Evolutionary conservation across 2,888 invertebrate species (phyloP), one percentile per base, ranked within the genome.

Genomic region (Lepidochrysops patricia): DNA sequence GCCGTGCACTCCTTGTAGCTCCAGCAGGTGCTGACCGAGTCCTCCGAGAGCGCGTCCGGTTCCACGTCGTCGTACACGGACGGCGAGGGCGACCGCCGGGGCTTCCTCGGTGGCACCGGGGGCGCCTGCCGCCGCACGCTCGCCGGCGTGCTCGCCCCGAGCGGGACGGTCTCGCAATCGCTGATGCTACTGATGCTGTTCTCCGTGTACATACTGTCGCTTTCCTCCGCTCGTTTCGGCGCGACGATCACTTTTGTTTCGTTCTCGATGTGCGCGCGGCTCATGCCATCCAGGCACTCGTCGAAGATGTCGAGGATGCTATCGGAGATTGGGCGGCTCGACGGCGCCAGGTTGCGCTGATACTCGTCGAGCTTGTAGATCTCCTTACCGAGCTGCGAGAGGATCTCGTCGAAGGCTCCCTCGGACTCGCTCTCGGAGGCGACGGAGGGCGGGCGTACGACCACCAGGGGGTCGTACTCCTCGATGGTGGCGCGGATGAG

Each of bases 221-320:
- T 63, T 19, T 63, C 61, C 62, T 63, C 61, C 62, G 64, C 64
- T 65, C 62, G 63, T 63, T 65, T 66, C 57, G 65, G 61, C 61
- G 66, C 61, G 60, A 57, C 58, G 57, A 65, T 62, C 56, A 61
- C 62, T 63, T 67, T 66, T 52, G 64, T 64, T 57, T 65, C 67
- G 34, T 59, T 63, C 63, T 67, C 64, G 23, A 61, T 57, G 49
- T 65, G 54, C 32, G 63, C 35, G 19, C 60, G 76, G 6, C 68
- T 74, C 79, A 86, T 83, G n/a, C 72, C 75, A 61, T 84, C 81
- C 37, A 90, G 70, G 67, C 88, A 90, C 71, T 88, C 82, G 71
- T 90, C 89, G 69, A 90, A 90, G 60, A 90, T 79, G 66, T 90
- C 82, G 32, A 90, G 75, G 64, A 90, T 86, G 69, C 88, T 87